These are phyloP conservation scores for Fregetta grallaria DNA, from an alignment of 2,113 vertebrate genomes.

Conservation along the genomic window DNA sequence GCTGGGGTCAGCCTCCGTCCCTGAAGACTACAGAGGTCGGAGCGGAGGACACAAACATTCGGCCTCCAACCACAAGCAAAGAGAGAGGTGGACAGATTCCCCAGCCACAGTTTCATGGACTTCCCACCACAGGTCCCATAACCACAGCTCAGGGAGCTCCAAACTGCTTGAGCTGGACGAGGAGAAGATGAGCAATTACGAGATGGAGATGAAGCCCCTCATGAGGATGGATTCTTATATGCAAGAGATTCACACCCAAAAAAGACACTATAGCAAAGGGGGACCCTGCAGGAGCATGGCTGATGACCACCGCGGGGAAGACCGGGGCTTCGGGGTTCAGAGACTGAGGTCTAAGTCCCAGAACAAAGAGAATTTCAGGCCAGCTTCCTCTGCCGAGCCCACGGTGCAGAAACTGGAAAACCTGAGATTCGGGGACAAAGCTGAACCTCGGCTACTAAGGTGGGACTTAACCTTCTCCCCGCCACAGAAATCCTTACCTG, in stretches of 20 bases:
- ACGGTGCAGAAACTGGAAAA: slow-evolving; percentile 96
- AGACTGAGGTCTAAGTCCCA: slow-evolving; percentile 85
- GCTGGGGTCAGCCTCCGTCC: slow-evolving; percentile 69
- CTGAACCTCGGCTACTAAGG: slow-evolving; percentile 91
- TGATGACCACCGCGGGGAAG: slow-evolving; percentile 73
- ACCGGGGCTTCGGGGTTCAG: slow-evolving; percentile 82
- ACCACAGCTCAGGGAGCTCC: slow-evolving; percentile 85
- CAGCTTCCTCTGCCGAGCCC: slow-evolving; percentile 82
- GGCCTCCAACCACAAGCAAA: slow-evolving; percentile 85
- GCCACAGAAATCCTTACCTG: slow-evolving; percentile 90
- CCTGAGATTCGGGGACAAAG: slow-evolving; percentile 90
- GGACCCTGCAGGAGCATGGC: slow-evolving; percentile 64
- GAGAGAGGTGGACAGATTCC: slow-evolving; percentile 88
- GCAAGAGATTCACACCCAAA: slow-evolving; percentile 76
- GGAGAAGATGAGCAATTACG: slow-evolving; percentile 88
- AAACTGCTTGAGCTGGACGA: slow-evolving; percentile 87
- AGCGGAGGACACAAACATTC: slow-evolving; percentile 84
- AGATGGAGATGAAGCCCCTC: slow-evolving; percentile 93
- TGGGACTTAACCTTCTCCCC: slow-evolving; percentile 96
- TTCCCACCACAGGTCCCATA: slow-evolving; percentile 84
- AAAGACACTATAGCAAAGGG: slow-evolving; percentile 74
- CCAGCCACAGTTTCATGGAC: slow-evolving; percentile 84
- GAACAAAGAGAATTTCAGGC: slow-evolving; percentile 82
- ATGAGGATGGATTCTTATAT: slow-evolving; percentile 78
- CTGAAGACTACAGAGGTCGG: slow-evolving; percentile 85